Evolutionary conservation across 2,888 invertebrate genomes (phyloP).

Genomic region (Lamproptera curius): DNA sequence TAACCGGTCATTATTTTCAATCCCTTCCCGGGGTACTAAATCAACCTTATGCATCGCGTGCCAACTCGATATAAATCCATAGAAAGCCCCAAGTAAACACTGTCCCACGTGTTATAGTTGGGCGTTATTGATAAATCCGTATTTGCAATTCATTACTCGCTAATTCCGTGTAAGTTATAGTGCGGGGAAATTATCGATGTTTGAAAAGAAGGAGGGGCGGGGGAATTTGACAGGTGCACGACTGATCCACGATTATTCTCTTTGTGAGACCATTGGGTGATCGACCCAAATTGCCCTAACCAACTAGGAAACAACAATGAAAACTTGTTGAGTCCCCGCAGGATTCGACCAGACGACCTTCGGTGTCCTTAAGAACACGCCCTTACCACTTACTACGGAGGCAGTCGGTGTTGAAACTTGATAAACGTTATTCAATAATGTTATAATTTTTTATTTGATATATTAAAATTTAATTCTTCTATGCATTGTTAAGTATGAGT

Average conservation of each 20-base stretch:
- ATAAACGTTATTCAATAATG: too few relatives aligned
- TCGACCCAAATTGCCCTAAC: too few relatives aligned
- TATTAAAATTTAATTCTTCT: too few relatives aligned
- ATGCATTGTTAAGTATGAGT: too few relatives aligned
- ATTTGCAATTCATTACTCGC: slow-evolving; percentile 16
- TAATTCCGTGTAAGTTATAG: slow-evolving; percentile 10
- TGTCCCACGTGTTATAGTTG: slow-evolving; percentile 13
- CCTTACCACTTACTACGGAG: too few relatives aligned
- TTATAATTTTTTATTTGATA: too few relatives aligned
- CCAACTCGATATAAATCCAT: slow-evolving; percentile 18
- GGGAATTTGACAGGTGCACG: slow-evolving; percentile 7
- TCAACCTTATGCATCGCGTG: slow-evolving; percentile 19
- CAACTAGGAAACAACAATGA: too few relatives aligned
- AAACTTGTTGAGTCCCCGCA: too few relatives aligned
- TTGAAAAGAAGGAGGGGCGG: not conserved
- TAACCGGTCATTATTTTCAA: not conserved
- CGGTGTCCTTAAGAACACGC: too few relatives aligned
- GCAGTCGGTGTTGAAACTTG: too few relatives aligned
- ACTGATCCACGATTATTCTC: slow-evolving; percentile 1
- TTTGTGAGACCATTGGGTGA: too few relatives aligned
- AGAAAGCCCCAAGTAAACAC: slow-evolving; percentile 9
- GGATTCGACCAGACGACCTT: too few relatives aligned
- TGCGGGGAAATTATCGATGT: not conserved
- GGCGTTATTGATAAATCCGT: slow-evolving; percentile 12
- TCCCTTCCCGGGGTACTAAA: slow-evolving; percentile 7